These are phyloP conservation scores for Holocentrus rufus DNA, from an alignment of 2,797 vertebrate species.

Conservation along the genomic window DNA sequence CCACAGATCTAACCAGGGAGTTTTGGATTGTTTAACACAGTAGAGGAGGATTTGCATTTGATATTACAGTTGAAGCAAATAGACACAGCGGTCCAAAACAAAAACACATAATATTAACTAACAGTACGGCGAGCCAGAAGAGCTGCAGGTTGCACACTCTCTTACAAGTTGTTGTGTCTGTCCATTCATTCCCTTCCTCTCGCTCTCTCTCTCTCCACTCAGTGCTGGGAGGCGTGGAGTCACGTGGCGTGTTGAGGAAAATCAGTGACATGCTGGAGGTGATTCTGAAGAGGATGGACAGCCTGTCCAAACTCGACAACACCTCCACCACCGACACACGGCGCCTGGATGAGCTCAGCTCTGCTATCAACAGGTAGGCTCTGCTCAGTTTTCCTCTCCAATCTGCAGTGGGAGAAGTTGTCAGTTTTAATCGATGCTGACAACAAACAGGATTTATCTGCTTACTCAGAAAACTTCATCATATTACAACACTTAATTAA, in stretches of 20 bases:
- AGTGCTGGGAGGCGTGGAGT: conserved; percentile 91
- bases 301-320: conserved; percentile 90
- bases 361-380: conserved; percentile 84
- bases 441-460: too few relatives aligned
- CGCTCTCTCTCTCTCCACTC: conserved; percentile 42
- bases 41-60: conserved; percentile 31
- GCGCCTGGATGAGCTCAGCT: conserved; percentile 82
- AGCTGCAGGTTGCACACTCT: too few relatives aligned
- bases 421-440: too few relatives aligned
- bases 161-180: too few relatives aligned
- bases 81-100: conserved; percentile 38
- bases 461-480: too few relatives aligned
- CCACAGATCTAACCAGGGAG: conserved; percentile 1
- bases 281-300: conserved; percentile 91
- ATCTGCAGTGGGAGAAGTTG: not conserved
- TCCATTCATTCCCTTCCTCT: conserved; percentile 31
- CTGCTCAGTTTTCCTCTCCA: not conserved
- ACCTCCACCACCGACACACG: conserved; percentile 83
- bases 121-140: conserved; percentile 22
- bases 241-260: conserved; percentile 89
- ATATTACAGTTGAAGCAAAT: conserved; percentile 31
- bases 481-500: too few relatives aligned
- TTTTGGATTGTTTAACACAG: conserved; percentile 20
- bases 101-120: conserved; percentile 34
- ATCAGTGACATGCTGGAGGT: conserved; percentile 96